These are phyloP conservation scores for Semaprochilodus insignis DNA, from an alignment of 2,797 vertebrate genomes.

Conservation along the genomic window DNA sequence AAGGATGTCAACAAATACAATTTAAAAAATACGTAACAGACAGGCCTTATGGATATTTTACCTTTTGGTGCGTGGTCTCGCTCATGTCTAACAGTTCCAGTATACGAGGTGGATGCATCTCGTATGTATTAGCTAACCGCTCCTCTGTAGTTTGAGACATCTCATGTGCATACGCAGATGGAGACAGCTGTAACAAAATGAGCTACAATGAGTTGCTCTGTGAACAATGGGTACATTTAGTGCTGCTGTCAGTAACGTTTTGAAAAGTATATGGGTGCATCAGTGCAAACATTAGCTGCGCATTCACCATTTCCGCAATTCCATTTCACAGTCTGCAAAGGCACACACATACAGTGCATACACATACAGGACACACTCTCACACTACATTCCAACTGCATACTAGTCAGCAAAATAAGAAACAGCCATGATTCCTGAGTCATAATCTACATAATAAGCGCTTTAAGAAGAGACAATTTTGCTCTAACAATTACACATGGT, in stretches of 20 bases:
- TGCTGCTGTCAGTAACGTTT: not conserved
- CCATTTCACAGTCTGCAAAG: not conserved
- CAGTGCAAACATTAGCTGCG: not conserved
- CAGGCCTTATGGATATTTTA: slow-evolving; percentile 65
- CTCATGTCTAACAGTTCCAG: slow-evolving; percentile 82
- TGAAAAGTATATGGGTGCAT: not conserved
- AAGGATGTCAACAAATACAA: not conserved
- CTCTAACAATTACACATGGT: slow-evolving; percentile 8
- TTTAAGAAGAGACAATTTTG: not conserved
- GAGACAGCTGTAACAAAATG: slow-evolving; percentile 80
- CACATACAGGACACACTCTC: not conserved
- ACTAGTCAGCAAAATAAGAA: not conserved
- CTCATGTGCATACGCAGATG: slow-evolving; percentile 85
- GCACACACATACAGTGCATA: not conserved
- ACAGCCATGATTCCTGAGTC: not conserved
- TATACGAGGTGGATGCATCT: slow-evolving; percentile 76
- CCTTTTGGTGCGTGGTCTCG: slow-evolving; percentile 82
- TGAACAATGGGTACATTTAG: not conserved
- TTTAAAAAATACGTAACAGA: not conserved
- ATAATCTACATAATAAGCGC: not conserved
- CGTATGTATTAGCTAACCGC: slow-evolving; percentile 72
- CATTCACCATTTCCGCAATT: not conserved
- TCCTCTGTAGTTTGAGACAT: slow-evolving; percentile 85
- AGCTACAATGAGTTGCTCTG: slow-evolving; percentile 8
- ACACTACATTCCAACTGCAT: not conserved